phyloP scores from a whole-genome alignment of 2,888 invertebrate species.

The Acanthosepion lycidas region DNA sequence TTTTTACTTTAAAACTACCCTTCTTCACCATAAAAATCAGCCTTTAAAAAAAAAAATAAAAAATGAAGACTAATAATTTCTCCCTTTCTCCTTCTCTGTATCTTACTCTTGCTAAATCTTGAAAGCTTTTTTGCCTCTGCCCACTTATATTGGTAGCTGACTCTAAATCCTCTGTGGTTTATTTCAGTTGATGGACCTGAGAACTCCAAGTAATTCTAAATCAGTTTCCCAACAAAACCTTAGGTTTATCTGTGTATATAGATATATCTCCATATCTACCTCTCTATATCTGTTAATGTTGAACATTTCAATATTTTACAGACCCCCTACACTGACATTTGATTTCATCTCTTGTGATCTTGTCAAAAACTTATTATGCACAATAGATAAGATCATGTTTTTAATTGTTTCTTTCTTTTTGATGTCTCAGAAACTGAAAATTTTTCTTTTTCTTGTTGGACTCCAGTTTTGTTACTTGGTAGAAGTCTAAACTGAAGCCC shows the following conservation, averaged over 20 bases:
- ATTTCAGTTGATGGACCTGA: not conserved
- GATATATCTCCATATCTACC: slow-evolving; percentile 3
- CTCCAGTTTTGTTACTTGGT: not conserved
- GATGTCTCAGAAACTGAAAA: not conserved
- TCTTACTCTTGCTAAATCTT: not conserved
- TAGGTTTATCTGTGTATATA: slow-evolving; percentile 40
- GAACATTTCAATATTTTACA: not conserved
- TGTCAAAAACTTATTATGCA: not conserved
- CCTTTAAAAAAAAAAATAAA: not conserved
- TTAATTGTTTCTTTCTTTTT: not conserved
- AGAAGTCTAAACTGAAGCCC: not conserved
- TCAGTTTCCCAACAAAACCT: not conserved
- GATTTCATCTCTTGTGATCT: slow-evolving; percentile 13
- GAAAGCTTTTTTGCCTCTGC: not conserved
- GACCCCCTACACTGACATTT: slow-evolving; percentile 20
- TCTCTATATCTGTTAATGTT: not conserved
- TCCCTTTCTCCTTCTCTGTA: no score
- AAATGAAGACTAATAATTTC: not conserved
- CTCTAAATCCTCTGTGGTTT: not conserved
- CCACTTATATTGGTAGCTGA: not conserved
- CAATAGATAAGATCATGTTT: not conserved
- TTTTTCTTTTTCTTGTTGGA: not conserved
- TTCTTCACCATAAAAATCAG: no score
- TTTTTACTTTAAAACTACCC: not conserved
- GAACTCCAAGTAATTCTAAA: slow-evolving; percentile 20